Percentiles rank a stretch among this genome's conserved stretches.
Conservation (phyloP, 2,113 vertebrate genomes). For the Lamprologus callipterus region DNA sequence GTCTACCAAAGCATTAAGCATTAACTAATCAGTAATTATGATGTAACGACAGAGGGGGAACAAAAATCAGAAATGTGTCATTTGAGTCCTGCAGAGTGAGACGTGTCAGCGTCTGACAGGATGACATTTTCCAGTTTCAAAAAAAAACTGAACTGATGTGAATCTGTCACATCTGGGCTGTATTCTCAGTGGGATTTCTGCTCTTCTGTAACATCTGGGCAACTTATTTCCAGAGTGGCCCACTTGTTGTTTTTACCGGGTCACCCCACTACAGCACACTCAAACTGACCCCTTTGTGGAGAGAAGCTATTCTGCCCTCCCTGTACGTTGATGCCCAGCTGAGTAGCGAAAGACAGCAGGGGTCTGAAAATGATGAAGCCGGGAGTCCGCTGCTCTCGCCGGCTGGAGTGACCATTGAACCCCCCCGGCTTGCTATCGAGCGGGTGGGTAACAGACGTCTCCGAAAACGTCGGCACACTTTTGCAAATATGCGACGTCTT, state of each 20-base stretch:
- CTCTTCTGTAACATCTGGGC: neutral
- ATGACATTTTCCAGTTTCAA: rapidly evolving
- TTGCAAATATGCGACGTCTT: too few species aligned
- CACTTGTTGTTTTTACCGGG: neutral
- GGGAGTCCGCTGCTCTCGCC: rapidly evolving
- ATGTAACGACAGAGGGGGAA: rapidly evolving
- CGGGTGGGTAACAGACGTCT: rapidly evolving
- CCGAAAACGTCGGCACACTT: rapidly evolving
- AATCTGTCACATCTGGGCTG: neutral
- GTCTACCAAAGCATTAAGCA: neutral
- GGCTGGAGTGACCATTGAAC: rapidly evolving
- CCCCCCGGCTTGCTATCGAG: rapidly evolving
- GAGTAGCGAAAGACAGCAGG: too few species aligned
- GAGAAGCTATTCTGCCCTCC: neutral
- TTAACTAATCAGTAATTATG: rapidly evolving
- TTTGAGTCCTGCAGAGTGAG: neutral
- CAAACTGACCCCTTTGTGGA: neutral
- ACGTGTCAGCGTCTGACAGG: neutral
- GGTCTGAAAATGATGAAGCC: too few species aligned
- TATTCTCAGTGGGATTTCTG: neutral
- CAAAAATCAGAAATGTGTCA: neutral
- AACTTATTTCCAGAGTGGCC: neutral
- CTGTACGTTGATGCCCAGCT: too few species aligned
- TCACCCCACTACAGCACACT: neutral
- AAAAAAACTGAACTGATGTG: neutral